Evolutionary conservation across 2,113 vertebrate species (phyloP).

Genomic region (Lamprotornis superbus): DNA sequence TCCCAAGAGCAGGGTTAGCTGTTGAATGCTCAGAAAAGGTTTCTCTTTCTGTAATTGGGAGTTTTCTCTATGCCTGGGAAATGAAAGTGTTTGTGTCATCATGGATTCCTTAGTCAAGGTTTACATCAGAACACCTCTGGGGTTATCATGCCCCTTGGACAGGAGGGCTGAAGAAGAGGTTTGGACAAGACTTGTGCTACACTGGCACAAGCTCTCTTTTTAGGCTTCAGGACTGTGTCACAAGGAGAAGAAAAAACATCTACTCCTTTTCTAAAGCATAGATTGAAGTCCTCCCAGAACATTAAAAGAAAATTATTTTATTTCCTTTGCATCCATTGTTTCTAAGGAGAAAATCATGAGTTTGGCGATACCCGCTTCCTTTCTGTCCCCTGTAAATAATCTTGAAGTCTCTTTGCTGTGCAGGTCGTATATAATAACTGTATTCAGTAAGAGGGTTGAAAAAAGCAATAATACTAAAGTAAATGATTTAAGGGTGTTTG

Average conservation of each 20-base stretch:
- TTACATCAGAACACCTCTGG: rapidly evolving
- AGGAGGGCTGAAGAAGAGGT: background rate
- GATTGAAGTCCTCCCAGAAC: background rate
- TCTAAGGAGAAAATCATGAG: background rate
- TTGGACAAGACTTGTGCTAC: background rate
- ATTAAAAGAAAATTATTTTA: background rate
- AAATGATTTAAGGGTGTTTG: background rate
- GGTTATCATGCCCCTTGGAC: rapidly evolving
- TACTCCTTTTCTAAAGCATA: background rate
- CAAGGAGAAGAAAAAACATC: background rate
- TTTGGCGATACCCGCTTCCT: background rate
- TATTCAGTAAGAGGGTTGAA: background rate
- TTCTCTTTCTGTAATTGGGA: background rate
- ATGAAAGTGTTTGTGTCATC: background rate
- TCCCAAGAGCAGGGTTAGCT: background rate
- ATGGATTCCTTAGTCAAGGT: background rate
- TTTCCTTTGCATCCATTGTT: background rate
- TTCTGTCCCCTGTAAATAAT: background rate
- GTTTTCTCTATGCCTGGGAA: background rate
- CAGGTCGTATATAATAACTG: background rate
- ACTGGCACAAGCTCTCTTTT: rapidly evolving
- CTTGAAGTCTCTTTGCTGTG: background rate
- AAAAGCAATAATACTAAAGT: background rate
- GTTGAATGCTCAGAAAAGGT: background rate
- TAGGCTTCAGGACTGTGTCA: background rate